Evolutionary conservation across 2,797 vertebrate species (phyloP).

Genomic region (Cephalopachus bancanus): DNA sequence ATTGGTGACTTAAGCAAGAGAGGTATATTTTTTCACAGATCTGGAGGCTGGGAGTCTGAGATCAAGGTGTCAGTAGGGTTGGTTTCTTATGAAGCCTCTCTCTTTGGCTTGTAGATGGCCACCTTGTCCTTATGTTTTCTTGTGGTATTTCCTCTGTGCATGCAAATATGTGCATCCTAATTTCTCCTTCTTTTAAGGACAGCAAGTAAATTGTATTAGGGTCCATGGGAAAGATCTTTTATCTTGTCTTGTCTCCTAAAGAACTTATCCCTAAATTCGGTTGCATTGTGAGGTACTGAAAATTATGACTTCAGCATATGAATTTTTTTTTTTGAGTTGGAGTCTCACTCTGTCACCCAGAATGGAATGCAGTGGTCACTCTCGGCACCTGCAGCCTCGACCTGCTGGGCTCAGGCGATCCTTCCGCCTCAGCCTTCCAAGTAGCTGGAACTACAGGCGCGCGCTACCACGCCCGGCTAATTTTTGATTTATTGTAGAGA

Average conservation of each 20-base stretch:
- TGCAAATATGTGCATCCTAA: neutral
- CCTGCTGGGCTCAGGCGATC: too few relatives aligned
- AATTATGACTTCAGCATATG: neutral
- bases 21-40: neutral
- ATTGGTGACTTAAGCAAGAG: rapidly evolving
- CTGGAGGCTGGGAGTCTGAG: neutral
- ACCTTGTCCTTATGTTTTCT: neutral
- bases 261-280: neutral
- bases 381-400: too few relatives aligned
- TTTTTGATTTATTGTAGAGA: too few relatives aligned
- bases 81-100: neutral
- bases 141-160: neutral
- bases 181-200: neutral
- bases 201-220: neutral
- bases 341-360: too few relatives aligned
- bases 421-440: too few relatives aligned
- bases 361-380: too few relatives aligned
- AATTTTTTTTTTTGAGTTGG: neutral
- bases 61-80: neutral
- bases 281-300: neutral
- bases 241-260: neutral
- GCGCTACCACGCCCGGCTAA: too few relatives aligned
- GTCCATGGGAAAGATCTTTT: neutral
- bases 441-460: too few relatives aligned
- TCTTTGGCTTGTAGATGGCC: too few relatives aligned